A percentile compares a stretch with the other conserved stretches of the same genome.
Evolutionary conservation across 1,140 invertebrate genomes (phyloP).

Genomic region (Hyles euphorbiae): DNA sequence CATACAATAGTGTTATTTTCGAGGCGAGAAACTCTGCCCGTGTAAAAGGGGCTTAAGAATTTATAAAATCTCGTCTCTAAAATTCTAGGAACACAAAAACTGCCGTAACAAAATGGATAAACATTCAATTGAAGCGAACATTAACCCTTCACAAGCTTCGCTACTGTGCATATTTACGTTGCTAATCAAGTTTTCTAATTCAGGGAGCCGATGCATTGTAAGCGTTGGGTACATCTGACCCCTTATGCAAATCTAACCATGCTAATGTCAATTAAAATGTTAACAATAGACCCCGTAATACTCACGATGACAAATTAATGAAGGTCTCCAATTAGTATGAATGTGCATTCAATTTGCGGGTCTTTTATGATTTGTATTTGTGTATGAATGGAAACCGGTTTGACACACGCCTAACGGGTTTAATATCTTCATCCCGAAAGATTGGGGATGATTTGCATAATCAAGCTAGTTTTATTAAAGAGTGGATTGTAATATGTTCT

Average conservation of each 20-base stretch:
- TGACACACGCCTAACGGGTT: conserved; percentile 41
- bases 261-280: conserved; percentile 66
- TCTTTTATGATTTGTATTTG: neutral
- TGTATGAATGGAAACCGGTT: conserved; percentile 46
- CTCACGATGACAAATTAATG: neutral
- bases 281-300: conserved; percentile 51
- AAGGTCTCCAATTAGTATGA: neutral
- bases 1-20: no score
- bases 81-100: no score
- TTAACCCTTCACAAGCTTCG: no score
- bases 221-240: conserved; percentile 26
- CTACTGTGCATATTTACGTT: neutral
- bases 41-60: no score
- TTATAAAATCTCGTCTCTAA: no score
- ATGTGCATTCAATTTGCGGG: neutral
- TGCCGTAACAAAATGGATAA: no score
- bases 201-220: neutral
- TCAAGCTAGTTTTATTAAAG: conserved; percentile 18
- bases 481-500: no score
- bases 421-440: conserved; percentile 42
- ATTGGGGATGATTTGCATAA: conserved; percentile 25
- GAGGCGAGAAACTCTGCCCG: no score
- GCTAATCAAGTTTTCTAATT: neutral
- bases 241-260: conserved; percentile 28
- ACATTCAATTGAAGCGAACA: no score